Evolutionary conservation across 2,113 vertebrate species (phyloP).

Genomic region (Lontra canadensis): DNA sequence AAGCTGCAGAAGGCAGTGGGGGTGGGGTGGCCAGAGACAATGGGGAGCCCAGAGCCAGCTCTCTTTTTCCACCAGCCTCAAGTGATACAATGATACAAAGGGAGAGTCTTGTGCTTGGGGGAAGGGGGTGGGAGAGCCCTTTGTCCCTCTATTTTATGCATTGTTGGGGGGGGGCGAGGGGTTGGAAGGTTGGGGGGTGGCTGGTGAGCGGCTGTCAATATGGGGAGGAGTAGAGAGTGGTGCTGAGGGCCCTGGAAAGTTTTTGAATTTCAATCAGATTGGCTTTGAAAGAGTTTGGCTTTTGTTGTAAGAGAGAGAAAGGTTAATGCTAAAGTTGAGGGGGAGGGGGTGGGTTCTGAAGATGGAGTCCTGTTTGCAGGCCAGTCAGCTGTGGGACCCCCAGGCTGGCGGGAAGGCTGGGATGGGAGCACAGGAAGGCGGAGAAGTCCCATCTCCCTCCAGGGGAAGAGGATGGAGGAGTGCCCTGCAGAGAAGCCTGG

Average conservation of each 20-base stretch:
- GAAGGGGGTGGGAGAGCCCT: constrained; percentile 80
- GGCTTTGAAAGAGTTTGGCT: constrained; percentile 87
- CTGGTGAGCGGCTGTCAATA: constrained; percentile 76
- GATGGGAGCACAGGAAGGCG: constrained; percentile 43
- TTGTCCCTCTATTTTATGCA: constrained; percentile 86
- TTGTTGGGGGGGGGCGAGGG: constrained; percentile 76
- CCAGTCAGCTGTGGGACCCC: constrained; percentile 71
- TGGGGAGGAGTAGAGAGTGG: constrained; percentile 83
- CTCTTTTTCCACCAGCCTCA: constrained; percentile 70
- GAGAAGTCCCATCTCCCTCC: background rate
- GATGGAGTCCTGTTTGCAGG: constrained; percentile 60
- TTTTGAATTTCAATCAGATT: constrained; percentile 89
- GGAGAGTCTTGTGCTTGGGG: constrained; percentile 79
- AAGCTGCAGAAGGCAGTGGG: constrained; percentile 57
- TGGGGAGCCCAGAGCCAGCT: constrained; percentile 71
- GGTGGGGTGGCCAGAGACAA: constrained; percentile 67
- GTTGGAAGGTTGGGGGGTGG: constrained; percentile 76
- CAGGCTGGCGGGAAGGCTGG: constrained; percentile 66
- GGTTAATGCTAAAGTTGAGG: constrained; percentile 82
- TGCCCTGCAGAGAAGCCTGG: background rate
- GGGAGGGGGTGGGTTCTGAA: constrained; percentile 77
- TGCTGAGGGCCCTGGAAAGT: constrained; percentile 82
- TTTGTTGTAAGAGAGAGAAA: constrained; percentile 83
- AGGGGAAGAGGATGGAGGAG: background rate
- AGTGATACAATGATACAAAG: constrained; percentile 80